Base-by-base conservation (phyloP, 2,113 vertebrate species). In the Triplophysa rosa region DNA sequence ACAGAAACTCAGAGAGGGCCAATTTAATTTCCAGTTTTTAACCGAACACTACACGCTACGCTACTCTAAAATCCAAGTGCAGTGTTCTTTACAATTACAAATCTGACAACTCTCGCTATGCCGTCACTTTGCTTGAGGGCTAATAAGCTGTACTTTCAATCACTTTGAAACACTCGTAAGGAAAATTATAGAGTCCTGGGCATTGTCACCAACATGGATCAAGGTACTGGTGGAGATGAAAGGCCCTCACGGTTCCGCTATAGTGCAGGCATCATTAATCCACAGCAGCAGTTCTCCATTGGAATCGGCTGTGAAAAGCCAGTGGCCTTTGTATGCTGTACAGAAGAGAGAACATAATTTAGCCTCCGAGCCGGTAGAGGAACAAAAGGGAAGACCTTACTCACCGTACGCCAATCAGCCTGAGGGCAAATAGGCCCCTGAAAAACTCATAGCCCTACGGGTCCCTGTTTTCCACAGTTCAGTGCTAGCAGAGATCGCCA, bases 381-480 rank as follows among this genome's bases (percentile, higher is more conserved):
- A 59, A 81, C 59, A 75, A 76, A 71, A 77, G 68, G 40, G 75
- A 67, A 37, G 56, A 66, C 68, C 52, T 47, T 65, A 80, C n/a
- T 68, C 52, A 49, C 24, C 33, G 13, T 49, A 52, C 16, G 10
- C 72, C 67, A 80, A 77, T 83, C 82, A 80, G 47, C 29, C 72
- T n/a, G 23, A 61, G 54, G 52, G 19, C 24, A 65, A 77, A 45
- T 10, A 62, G 11, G 10, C 2, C 19, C 13, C 47, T 2, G 24
- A 62, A 68, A 29, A 17, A 40, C 24, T 33, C 2, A 17, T 14
- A 37, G 19, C 17, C 11, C 16, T 12, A 2, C 0, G 37, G 37
- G 16, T 5, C 69, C 45, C 23, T 4, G 3, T 42, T 40, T 79
- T 19, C n/a, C 24, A 40, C 24, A n/a, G 29, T 42, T 79, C 42